A percentile compares a stretch with the other conserved stretches of the same genome.
Evolutionary conservation across 2,888 invertebrate genomes (phyloP).

Genomic region (Gryllus longicercus): DNA sequence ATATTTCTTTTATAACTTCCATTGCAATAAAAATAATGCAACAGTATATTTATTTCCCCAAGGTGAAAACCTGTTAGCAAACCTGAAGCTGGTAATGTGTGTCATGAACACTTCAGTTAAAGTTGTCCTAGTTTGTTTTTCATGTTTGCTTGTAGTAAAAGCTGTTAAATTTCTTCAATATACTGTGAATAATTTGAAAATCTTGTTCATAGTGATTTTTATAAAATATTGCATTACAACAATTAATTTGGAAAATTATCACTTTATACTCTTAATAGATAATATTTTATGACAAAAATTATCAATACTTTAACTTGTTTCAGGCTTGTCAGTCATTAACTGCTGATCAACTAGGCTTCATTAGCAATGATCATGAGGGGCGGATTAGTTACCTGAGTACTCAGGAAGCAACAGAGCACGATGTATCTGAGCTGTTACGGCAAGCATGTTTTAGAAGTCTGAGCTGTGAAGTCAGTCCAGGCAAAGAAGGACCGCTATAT

Average conservation of each 20-base stretch:
- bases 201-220: too few relatives aligned
- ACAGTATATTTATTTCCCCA: too few relatives aligned
- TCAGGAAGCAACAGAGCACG: slow-evolving; percentile 68
- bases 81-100: too few relatives aligned
- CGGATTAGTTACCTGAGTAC: slow-evolving; percentile 71
- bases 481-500: slow-evolving; percentile 80
- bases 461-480: slow-evolving; percentile 79
- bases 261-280: not conserved
- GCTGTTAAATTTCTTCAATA: too few relatives aligned
- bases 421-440: slow-evolving; percentile 69
- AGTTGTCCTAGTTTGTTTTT: too few relatives aligned
- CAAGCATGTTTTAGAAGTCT: slow-evolving; percentile 78
- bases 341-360: slow-evolving; percentile 54
- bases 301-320: slow-evolving; percentile 44
- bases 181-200: too few relatives aligned
- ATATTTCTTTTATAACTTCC: too few relatives aligned
- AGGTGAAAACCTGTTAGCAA: too few relatives aligned
- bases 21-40: slow-evolving; percentile 40
- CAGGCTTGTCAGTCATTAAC: slow-evolving; percentile 53
- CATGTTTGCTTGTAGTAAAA: too few relatives aligned
- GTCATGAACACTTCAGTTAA: too few relatives aligned
- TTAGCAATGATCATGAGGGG: slow-evolving; percentile 63
- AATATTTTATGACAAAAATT: not conserved
- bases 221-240: too few relatives aligned
- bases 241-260: not conserved